Base-by-base conservation (phyloP, 2,888 invertebrate species). In the Thereva nobilitata region DNA sequence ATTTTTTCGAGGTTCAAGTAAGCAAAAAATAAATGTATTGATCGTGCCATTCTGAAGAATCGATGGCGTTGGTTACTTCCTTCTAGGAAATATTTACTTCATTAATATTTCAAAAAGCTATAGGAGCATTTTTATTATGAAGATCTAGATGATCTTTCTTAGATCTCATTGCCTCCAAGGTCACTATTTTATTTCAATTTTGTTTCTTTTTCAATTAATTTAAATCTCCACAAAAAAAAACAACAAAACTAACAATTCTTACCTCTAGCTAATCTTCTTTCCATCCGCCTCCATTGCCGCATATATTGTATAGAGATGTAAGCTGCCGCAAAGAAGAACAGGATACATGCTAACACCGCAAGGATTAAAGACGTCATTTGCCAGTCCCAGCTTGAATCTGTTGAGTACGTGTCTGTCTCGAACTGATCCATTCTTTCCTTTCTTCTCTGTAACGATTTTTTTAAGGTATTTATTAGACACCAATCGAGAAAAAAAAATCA, bases 181-280 rank as follows among this genome's bases (percentile, higher is more conserved):
- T 23, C 23, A 23, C 23, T 23, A 23, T 23, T 23, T 23, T 23
- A 23, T 23, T 23, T 23, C 23, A 23, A 23, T 23, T 23, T 23
- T 23, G 23, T 23, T 23, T 23, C 23, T 23, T 2, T 23, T 2
- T 23, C 23, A 23, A 23, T 2, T 23, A 23, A 23, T 23, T 23
- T 23, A 23, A 23, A 23, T 23, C 23, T 23, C 23, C 23, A 23
- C 23, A 23, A 23, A 23, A 23, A 23, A 23, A 23, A 23, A 23
- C 23, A 23, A 23, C 23, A 23, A 23, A 23, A 23, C 23, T 23
- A 23, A 23, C 23, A 23, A 23, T 23, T 23, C 85, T 85, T 79
- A 91, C 91, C 91, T 82, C 89, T 88, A 78, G 89, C 89, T 73
- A 91, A 86, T 75, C 89, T 89, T 76, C 86, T 86, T 81, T 91